Base-by-base conservation (phyloP, 2,888 invertebrate species). In the Drosophila anceps region DNA sequence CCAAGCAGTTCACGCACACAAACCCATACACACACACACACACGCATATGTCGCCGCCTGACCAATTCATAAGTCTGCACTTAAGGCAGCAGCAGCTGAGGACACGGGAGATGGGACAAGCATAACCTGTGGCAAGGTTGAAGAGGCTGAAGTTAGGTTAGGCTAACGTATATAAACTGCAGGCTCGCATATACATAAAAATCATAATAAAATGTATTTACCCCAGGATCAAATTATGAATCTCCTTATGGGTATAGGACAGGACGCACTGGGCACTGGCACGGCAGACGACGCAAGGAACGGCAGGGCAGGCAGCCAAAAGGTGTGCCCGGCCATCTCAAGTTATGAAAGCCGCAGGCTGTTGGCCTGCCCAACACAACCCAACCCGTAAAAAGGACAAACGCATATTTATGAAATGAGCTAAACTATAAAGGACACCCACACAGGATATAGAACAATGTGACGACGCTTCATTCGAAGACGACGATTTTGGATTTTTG, bases 181-280 rank as follows among this genome's bases (percentile, higher is more conserved):
- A 88, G 84, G 79, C 90, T 86, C 84, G 69, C 88, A 77, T 84
- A 85, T 77, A 77, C 79, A 85, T 85, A 84, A 88, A 89, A 88
- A 87, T 87, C 90, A 81, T 90, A 91, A 92, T 92, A 92, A 91
- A 92, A 91, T 90, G 82, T 87, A 91, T 92, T 91, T 92, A 89
- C 88, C 84, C 89, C 87, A 76, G 84, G 87, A 91, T 92, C 90
- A 92, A 92, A 92, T 91, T 91, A 91, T 91, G 92, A 92, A 90
- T 91, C 90, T 90, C 75, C 88, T 84, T 81, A 84, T 76, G 89
- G 85, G 51, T 67, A 48, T 9, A 69, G 70, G 33, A 67, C 70
- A 69, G 53, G 29, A 5, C 29, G 44, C 8, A 8, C 4, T 3
- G 13, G 74, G 55, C 59, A 48, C n/a, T n/a, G n/a, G n/a, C n/a